phyloP scores from a whole-genome alignment of 2,797 vertebrate genomes.

The Pangasius sanitwongsei region DNA sequence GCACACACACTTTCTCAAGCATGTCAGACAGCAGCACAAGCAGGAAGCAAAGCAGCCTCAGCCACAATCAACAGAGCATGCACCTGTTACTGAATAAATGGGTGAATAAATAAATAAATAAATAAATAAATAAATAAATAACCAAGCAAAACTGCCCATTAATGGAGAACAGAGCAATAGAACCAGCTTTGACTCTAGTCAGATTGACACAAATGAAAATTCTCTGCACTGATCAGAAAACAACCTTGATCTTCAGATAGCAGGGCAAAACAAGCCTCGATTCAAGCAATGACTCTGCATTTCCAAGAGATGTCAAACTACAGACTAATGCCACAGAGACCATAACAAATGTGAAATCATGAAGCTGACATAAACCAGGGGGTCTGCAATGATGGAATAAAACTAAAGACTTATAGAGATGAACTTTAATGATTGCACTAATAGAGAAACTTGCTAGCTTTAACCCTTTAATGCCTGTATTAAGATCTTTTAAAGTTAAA shows the following conservation, averaged over 20 bases:
- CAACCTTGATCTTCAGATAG: slow-evolving; percentile 18
- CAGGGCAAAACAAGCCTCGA: slow-evolving; percentile 5
- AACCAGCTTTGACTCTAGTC: slow-evolving; percentile 31
- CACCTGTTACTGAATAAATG: slow-evolving; percentile 30
- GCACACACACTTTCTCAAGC: slow-evolving; percentile 12
- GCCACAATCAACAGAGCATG: slow-evolving; percentile 48
- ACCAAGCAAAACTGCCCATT: slow-evolving; percentile 30
- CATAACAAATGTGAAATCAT: not conserved
- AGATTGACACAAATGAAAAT: slow-evolving; percentile 41
- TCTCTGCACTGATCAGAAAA: slow-evolving; percentile 26
- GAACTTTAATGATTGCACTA: not conserved
- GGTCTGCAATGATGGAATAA: not conserved
- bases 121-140: slow-evolving; percentile 7
- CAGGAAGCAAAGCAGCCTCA: slow-evolving; percentile 27
- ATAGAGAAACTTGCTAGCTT: not conserved
- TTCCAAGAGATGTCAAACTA: not conserved
- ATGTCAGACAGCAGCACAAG: slow-evolving; percentile 31
- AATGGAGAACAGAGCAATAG: slow-evolving; percentile 21
- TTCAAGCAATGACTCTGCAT: slow-evolving; percentile 8
- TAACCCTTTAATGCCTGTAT: not conserved
- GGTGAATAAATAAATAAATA: slow-evolving; percentile 20
- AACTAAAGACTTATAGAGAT: not conserved
- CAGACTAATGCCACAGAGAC: not conserved
- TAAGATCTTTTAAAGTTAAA: not conserved
- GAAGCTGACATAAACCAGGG: not conserved